Conservation (phyloP, 2,113 vertebrate genomes). For the Leptobrachium ailaonicum region DNA sequence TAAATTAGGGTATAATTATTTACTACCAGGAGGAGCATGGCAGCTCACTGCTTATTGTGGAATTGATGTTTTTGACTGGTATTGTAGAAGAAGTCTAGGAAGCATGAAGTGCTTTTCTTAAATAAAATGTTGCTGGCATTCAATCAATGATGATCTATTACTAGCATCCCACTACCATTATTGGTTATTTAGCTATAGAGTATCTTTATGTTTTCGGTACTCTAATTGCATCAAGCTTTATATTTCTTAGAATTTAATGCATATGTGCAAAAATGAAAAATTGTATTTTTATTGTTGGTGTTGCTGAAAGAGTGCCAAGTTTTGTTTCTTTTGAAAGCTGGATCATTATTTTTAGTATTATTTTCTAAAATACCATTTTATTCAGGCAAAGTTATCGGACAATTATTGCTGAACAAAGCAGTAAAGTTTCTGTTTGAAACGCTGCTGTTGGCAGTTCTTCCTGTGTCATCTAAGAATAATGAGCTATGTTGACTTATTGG, state of each 20-base stretch:
- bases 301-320: not conserved
- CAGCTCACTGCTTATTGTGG: too few relatives aligned
- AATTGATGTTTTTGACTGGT: too few relatives aligned
- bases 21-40: too few relatives aligned
- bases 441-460: constrained; percentile 1
- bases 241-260: not conserved
- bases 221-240: not conserved
- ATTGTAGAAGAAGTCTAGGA: too few relatives aligned
- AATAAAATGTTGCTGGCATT: too few relatives aligned
- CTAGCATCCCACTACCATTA: too few relatives aligned
- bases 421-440: not conserved
- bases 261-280: not conserved
- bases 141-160: too few relatives aligned
- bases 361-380: not conserved
- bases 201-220: too few relatives aligned
- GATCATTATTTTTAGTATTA: not conserved
- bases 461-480: constrained; percentile 16
- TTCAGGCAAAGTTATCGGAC: not conserved
- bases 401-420: not conserved
- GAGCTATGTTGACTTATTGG: constrained; percentile 11
- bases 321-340: not conserved
- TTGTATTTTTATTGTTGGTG: not conserved
- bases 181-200: too few relatives aligned
- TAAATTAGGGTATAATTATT: too few relatives aligned
- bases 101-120: too few relatives aligned